A percentile compares a stretch with the other conserved stretches of the same genome.
Conservation (phyloP, 2,113 vertebrate genomes). For the Psittacus erithacus region DNA sequence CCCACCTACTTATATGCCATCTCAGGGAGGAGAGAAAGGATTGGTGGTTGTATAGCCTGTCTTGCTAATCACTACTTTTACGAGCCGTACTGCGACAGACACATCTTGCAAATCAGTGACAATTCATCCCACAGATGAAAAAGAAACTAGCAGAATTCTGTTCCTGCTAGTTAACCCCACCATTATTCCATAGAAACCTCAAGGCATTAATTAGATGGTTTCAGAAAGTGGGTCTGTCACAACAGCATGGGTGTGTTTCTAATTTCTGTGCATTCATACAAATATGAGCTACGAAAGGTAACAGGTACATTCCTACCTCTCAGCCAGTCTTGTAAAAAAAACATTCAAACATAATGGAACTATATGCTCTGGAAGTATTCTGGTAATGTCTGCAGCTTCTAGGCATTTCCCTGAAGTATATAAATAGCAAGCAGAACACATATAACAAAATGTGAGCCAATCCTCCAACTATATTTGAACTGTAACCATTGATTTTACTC, state of each 20-base stretch:
- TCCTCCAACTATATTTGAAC: conserved; percentile 22
- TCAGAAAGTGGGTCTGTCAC: conserved; percentile 70
- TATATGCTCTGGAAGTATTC: not conserved
- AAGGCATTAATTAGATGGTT: conserved; percentile 74
- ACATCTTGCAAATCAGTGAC: conserved; percentile 7
- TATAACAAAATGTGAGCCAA: conserved; percentile 14
- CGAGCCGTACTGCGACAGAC: not conserved
- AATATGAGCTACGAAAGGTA: conserved; percentile 53
- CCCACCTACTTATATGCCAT: not conserved
- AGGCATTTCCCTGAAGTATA: conserved; percentile 52
- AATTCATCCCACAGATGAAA: conserved; percentile 36
- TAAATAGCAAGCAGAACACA: conserved; percentile 57
- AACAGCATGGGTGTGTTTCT: conserved; percentile 61
- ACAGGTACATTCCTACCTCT: not conserved
- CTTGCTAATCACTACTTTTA: conserved; percentile 15
- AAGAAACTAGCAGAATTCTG: conserved; percentile 34
- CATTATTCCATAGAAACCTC: conserved; percentile 47
- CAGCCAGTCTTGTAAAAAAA: not conserved
- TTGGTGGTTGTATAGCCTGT: not conserved
- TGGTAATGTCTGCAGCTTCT: conserved; percentile 24
- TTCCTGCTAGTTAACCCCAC: conserved; percentile 54
- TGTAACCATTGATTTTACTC: conserved; percentile 45
- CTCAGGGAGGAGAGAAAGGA: not conserved
- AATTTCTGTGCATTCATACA: conserved; percentile 52
- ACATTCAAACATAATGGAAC: conserved; percentile 27